These are phyloP conservation scores for Platycheirus rosarum DNA, from an alignment of 2,888 invertebrate species.

Conservation along the genomic window DNA sequence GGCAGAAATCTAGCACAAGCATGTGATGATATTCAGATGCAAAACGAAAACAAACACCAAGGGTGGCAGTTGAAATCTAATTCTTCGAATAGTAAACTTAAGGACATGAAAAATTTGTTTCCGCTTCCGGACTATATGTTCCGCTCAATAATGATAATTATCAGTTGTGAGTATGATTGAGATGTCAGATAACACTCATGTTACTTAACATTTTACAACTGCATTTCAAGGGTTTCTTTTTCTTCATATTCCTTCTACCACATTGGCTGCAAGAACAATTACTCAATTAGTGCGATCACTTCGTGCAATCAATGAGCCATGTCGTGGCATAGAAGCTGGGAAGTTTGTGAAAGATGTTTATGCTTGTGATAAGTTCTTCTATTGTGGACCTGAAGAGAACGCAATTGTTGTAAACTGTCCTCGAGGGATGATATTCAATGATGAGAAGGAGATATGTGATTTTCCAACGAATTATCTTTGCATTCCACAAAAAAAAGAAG, in stretches of 20 bases:
- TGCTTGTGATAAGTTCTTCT: constrained; percentile 79
- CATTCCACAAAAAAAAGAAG: constrained; percentile 31
- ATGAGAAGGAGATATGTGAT: constrained; percentile 79
- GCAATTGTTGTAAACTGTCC: constrained; percentile 80
- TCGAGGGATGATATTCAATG: constrained; percentile 80
- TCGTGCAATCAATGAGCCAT: constrained; percentile 62
- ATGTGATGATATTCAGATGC: constrained; percentile 11
- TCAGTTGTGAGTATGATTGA: constrained; percentile 41
- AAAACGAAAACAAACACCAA: constrained; percentile 53
- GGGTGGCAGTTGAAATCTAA: constrained; percentile 20
- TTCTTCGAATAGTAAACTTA: constrained; percentile 5
- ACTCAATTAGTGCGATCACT: not conserved
- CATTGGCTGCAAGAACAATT: too few relatives aligned
- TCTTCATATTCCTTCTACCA: too few relatives aligned
- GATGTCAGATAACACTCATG: not conserved
- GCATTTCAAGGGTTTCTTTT: constrained; percentile 34
- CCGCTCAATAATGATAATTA: constrained; percentile 5
- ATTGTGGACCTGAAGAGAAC: constrained; percentile 78
- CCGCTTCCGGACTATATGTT: constrained; percentile 31
- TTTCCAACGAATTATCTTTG: constrained; percentile 77
- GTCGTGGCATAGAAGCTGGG: constrained; percentile 77
- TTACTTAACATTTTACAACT: too few relatives aligned
- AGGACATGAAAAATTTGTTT: constrained; percentile 7
- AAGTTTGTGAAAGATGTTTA: constrained; percentile 79
- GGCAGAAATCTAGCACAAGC: constrained; percentile 20